These are phyloP conservation scores for Rhadina sibilatrix DNA, from an alignment of 2,113 vertebrate species.

Conservation along the genomic window DNA sequence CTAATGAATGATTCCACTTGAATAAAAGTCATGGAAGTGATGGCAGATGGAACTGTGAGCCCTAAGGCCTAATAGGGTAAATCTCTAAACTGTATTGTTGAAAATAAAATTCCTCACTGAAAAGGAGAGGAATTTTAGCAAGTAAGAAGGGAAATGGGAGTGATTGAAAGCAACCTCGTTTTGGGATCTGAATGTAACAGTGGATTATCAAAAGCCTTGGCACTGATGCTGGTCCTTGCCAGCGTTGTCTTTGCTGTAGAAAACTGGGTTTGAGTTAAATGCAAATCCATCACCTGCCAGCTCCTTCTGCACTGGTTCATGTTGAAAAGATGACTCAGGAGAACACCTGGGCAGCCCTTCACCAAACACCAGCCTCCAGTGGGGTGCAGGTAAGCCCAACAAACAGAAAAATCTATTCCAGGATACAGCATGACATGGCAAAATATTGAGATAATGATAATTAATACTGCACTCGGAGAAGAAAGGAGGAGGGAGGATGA, in stretches of 20 bases:
- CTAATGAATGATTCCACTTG: background rate
- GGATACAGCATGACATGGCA: background rate
- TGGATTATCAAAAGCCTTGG: background rate
- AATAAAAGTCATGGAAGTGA: background rate
- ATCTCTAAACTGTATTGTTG: background rate
- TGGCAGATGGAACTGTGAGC: background rate
- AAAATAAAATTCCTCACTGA: background rate
- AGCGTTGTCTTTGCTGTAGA: background rate
- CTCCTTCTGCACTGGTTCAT: background rate
- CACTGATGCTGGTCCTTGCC: background rate
- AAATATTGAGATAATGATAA: accelerated
- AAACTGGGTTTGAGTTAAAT: background rate
- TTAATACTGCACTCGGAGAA: accelerated
- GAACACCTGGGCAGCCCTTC: accelerated
- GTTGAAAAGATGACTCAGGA: background rate
- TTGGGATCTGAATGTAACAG: background rate
- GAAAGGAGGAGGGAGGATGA: background rate
- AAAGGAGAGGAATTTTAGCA: background rate
- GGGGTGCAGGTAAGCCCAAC: background rate
- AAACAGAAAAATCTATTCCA: background rate
- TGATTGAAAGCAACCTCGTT: background rate
- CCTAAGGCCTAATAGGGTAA: background rate
- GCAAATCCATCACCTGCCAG: background rate
- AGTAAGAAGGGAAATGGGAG: background rate
- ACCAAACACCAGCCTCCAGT: accelerated